Evolutionary conservation across 2,888 invertebrate species (phyloP).

Genomic region (Drosophila rubida): DNA sequence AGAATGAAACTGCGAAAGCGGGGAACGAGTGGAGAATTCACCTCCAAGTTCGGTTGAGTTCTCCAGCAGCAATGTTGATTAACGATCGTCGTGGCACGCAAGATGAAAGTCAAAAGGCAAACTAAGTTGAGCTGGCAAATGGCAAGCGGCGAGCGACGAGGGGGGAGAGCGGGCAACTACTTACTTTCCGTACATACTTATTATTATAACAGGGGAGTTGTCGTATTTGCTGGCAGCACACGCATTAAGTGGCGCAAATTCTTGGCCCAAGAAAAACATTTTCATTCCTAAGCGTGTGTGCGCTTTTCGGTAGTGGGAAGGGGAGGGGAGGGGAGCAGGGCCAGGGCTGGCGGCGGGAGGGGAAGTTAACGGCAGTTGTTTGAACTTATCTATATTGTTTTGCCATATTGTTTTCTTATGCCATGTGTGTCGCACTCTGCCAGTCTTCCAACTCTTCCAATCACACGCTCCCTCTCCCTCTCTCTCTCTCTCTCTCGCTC

Average conservation of each 20-base stretch:
- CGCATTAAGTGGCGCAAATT: slow-evolving; percentile 66
- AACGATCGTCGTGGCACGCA: slow-evolving; percentile 58
- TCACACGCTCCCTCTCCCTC: slow-evolving; percentile 10
- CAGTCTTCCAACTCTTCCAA: neutral
- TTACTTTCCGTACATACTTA: slow-evolving; percentile 35
- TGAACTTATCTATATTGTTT: slow-evolving; percentile 82
- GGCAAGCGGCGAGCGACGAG: neutral
- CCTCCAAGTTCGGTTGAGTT: slow-evolving; percentile 18
- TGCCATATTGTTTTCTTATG: slow-evolving; percentile 81
- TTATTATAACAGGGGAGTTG: slow-evolving; percentile 50
- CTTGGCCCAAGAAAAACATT: slow-evolving; percentile 73
- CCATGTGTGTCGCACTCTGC: slow-evolving; percentile 66
- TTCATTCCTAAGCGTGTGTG: slow-evolving; percentile 71
- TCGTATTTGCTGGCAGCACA: slow-evolving; percentile 45
- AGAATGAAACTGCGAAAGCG: neutral
- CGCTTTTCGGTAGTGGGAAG: neutral
- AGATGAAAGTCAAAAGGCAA: slow-evolving; percentile 38
- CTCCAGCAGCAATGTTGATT: slow-evolving; percentile 49
- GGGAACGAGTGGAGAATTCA: neutral
- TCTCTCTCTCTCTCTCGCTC: neutral
- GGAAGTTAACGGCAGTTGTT: slow-evolving; percentile 61
- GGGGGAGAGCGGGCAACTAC: slow-evolving; percentile 10
- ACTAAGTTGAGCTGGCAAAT: slow-evolving; percentile 1
- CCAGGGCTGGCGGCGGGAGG: neutral
- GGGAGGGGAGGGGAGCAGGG: neutral